These are phyloP conservation scores for Ctenochaetus hawaiiensis DNA, from an alignment of 2,797 vertebrate species.

Conservation along the genomic window DNA sequence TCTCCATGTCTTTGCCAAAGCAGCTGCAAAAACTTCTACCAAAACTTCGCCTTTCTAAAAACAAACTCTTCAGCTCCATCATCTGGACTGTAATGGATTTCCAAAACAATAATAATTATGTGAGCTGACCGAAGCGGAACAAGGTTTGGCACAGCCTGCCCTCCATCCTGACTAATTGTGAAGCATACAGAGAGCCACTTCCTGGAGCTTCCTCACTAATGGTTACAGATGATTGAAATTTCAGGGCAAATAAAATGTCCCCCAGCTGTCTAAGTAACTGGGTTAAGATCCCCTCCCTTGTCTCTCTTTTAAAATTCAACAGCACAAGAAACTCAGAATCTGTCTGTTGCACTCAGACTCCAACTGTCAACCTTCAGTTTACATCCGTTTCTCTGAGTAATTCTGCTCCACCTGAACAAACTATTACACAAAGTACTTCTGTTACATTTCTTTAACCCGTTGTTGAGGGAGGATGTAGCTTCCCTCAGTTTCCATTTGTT, in stretches of 20 bases:
- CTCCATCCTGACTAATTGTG: slow-evolving; percentile 79
- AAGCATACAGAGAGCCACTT: slow-evolving; percentile 74
- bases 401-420: slow-evolving; percentile 74
- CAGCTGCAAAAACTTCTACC: slow-evolving; percentile 78
- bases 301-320: slow-evolving; percentile 50
- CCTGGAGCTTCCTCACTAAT: slow-evolving; percentile 83
- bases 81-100: slow-evolving; percentile 80
- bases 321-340: slow-evolving; percentile 49
- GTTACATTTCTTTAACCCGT: slow-evolving; percentile 53
- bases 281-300: slow-evolving; percentile 45
- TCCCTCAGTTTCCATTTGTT: slow-evolving; percentile 72
- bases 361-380: slow-evolving; percentile 52
- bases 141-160: slow-evolving; percentile 70
- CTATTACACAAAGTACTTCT: slow-evolving; percentile 53
- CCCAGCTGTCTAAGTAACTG: slow-evolving; percentile 84
- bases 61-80: slow-evolving; percentile 76
- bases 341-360: slow-evolving; percentile 49
- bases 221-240: slow-evolving; percentile 78
- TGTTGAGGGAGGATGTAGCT: slow-evolving; percentile 52
- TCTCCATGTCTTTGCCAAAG: slow-evolving; percentile 32
- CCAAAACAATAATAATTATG: slow-evolving; percentile 85
- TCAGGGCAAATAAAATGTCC: slow-evolving; percentile 81
- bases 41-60: slow-evolving; percentile 72
- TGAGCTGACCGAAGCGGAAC: slow-evolving; percentile 74
- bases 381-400: slow-evolving; percentile 42